Percentiles rank a stretch among this genome's conserved stretches.
These are phyloP conservation scores for Apogon hyalosoma DNA, from an alignment of 2,797 vertebrate genomes.

Conservation along the genomic window DNA sequence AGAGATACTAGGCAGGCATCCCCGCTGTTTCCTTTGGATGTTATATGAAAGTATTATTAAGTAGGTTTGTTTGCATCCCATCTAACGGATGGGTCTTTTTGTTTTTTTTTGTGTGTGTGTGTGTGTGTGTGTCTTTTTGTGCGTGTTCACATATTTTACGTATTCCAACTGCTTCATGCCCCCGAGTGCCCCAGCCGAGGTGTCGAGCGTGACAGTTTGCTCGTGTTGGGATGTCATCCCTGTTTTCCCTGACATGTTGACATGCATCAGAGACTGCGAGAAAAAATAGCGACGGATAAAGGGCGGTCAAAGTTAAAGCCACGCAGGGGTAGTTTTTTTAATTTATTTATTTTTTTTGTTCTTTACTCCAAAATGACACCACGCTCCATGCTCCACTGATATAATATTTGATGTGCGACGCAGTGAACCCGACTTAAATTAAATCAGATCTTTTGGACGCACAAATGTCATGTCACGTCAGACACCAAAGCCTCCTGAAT, in stretches of 20 bases:
- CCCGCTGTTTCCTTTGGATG: constrained; percentile 61
- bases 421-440: constrained; percentile 19
- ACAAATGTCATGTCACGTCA: neutral
- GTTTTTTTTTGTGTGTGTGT: constrained; percentile 11
- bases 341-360: neutral
- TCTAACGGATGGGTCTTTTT: neutral
- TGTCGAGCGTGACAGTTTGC: constrained; percentile 62
- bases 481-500: neutral
- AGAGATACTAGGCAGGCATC: constrained; percentile 69
- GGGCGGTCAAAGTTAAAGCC: constrained; percentile 42
- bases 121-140: no score
- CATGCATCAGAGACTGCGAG: constrained; percentile 43
- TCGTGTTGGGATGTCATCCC: constrained; percentile 64
- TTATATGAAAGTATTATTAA: constrained; percentile 1
- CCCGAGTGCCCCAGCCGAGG: constrained; percentile 40
- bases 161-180: constrained; percentile 32
- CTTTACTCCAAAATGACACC: neutral
- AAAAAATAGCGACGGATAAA: constrained; percentile 23
- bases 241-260: constrained; percentile 65
- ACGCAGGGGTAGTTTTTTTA: constrained; percentile 14
- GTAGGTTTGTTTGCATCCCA: constrained; percentile 29
- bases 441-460: neutral
- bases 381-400: neutral
- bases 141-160: constrained; percentile 24
- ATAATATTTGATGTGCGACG: constrained; percentile 5